phyloP scores from a whole-genome alignment of 2,888 invertebrate species.

The Tenodera sinensis region DNA sequence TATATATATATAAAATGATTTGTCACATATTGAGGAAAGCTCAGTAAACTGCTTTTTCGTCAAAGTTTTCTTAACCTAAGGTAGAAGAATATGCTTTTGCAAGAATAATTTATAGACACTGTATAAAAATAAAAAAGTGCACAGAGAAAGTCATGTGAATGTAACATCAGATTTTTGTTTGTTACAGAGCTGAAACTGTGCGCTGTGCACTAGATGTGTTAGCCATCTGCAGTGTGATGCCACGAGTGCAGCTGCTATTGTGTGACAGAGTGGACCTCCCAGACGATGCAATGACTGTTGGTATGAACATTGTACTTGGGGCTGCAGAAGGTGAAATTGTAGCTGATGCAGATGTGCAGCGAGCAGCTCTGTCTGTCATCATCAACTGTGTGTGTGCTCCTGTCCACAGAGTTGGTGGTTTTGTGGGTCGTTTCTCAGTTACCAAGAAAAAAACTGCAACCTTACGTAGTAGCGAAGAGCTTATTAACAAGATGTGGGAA shows the following conservation, averaged over 20 bases:
- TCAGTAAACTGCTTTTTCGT: no score
- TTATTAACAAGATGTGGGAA: constrained; percentile 92
- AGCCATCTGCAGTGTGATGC: constrained; percentile 85
- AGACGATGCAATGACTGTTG: constrained; percentile 73
- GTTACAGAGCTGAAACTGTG: constrained; percentile 69
- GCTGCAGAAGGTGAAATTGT: constrained; percentile 91
- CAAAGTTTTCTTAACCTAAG: no score
- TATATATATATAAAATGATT: no score
- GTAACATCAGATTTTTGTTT: background rate
- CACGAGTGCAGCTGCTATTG: constrained; percentile 65
- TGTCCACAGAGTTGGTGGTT: constrained; percentile 65
- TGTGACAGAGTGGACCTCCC: constrained; percentile 74
- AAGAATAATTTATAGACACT: no score
- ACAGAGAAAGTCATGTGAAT: no score
- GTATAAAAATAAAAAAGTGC: no score
- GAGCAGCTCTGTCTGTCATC: constrained; percentile 83
- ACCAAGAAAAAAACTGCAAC: constrained; percentile 21
- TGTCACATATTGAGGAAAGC: no score
- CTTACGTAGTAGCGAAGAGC: constrained; percentile 69
- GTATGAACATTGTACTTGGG: constrained; percentile 74
- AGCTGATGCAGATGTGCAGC: constrained; percentile 87
- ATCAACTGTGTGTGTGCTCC: constrained; percentile 95
- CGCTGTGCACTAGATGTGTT: constrained; percentile 81
- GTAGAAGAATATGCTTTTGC: no score
- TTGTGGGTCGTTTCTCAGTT: constrained; percentile 48